Base-by-base conservation (phyloP, 1,140 invertebrate genomes). In the Melanaphis sacchari region DNA sequence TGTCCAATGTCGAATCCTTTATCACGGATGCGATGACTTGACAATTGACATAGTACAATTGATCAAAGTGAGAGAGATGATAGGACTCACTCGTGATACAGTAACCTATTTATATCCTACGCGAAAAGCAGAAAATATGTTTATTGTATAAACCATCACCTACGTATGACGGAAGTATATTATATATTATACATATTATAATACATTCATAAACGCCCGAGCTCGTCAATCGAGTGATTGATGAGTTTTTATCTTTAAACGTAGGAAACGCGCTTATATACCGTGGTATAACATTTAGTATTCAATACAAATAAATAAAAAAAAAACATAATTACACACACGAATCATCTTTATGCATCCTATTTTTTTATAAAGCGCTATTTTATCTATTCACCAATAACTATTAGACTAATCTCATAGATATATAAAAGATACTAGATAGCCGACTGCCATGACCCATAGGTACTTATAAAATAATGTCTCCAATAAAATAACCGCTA, bases 171-270 rank as follows among this genome's bases (percentile, higher is more conserved):
- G 15, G 8, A 0, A 24, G 26, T 24, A 40, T n/a, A n/a, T n/a
- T n/a, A 43, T 49, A 49, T 49, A 49, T 49, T 24, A 26, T 40
- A 2, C 26, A 82, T 82, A 90, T 38, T 38, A 59, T 43, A 41
- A 36, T 36, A 81, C 5, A 81, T 81, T 36, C 15, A 36, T 81
- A 15, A 11, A 46, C 3, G 21, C 40, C 76, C 40, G 26, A 40
- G 46, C 46, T 92, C 91, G 40, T 84, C 91, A 26, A n/a, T 40
- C 38, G 2, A 2, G 2, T 54, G 91, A 93, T 93, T 84, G 24
- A 54, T 93, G 81, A 22, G 66, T 18, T 82, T 52, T 92, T 21
- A 52, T 93, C 81, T 40, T 54, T 52, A 91, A 36, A 81, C 31
- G 24, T 26, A n/a, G 31, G 18, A 18, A 40, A 92, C 41, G 59